phyloP scores from a whole-genome alignment of 2,797 vertebrate species.

The Premnoplex brunnescens region DNA sequence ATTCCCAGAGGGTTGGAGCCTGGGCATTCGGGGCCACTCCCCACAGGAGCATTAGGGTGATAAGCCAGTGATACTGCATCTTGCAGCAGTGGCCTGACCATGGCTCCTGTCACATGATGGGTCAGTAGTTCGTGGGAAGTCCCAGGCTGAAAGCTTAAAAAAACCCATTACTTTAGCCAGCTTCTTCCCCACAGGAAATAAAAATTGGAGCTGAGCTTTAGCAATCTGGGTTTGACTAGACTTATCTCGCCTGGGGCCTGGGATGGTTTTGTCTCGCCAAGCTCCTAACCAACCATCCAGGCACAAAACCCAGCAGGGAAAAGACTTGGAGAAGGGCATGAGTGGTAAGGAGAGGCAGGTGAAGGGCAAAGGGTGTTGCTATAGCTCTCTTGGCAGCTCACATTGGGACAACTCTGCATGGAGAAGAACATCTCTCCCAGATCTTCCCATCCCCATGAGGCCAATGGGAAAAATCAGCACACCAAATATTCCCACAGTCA shows the following conservation, averaged over 20 bases:
- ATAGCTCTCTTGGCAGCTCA: background rate
- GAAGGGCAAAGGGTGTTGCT: background rate
- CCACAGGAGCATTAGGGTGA: accelerated
- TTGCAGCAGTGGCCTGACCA: accelerated
- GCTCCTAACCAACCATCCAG: background rate
- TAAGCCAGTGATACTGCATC: accelerated
- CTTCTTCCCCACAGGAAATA: conserved; percentile 43
- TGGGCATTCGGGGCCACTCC: accelerated
- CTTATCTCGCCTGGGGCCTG: background rate
- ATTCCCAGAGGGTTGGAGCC: accelerated
- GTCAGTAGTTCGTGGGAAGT: conserved; percentile 45
- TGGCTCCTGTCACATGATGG: background rate
- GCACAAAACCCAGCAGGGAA: background rate
- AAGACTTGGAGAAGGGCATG: background rate
- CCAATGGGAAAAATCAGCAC: background rate
- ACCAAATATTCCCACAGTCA: background rate
- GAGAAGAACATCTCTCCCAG: background rate
- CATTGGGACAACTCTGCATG: accelerated
- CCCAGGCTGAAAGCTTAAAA: background rate
- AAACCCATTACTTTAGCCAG: background rate
- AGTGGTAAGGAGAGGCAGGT: background rate
- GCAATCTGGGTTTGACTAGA: background rate
- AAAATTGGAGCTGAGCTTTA: conserved; percentile 21
- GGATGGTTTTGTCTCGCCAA: background rate
- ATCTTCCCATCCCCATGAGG: accelerated